Evolutionary conservation across 35 echinoderm and acorn worm genomes (phyloP).

Genomic region (Amphiura filiformis): DNA sequence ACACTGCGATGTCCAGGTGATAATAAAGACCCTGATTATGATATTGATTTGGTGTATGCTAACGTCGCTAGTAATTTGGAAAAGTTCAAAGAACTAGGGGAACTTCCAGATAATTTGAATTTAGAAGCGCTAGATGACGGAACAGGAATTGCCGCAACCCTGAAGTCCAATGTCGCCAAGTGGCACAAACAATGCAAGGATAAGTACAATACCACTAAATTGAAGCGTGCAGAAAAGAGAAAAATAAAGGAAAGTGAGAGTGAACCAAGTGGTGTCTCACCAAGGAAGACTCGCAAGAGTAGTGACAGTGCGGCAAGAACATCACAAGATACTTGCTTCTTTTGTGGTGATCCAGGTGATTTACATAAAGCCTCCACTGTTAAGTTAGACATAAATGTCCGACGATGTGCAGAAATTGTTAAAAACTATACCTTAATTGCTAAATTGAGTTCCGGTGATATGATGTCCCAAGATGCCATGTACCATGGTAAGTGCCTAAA

Average conservation of each 20-base stretch:
- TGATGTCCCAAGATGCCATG: conserved; percentile 31
- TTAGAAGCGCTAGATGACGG: conserved; percentile 37
- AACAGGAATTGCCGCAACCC: conserved; percentile 38
- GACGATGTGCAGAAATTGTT: background rate
- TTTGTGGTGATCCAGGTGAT: background rate
- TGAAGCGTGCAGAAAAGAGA: conserved; percentile 48
- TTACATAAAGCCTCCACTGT: conserved; percentile 10
- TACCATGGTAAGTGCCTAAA: conserved; percentile 15
- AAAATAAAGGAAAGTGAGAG: background rate
- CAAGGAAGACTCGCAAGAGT: background rate
- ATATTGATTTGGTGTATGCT: conserved; percentile 16
- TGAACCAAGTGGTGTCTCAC: background rate
- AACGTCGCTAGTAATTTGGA: background rate
- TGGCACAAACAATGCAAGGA: conserved; percentile 47
- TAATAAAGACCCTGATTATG: background rate
- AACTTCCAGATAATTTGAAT: background rate
- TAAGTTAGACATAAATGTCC: background rate
- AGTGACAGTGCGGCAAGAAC: background rate
- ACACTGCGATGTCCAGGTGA: background rate
- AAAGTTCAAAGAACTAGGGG: background rate
- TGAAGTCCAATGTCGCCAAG: conserved; percentile 27
- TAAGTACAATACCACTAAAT: conserved; percentile 5
- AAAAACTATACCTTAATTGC: background rate
- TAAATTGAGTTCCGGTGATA: conserved; percentile 30
- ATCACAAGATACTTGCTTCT: background rate